Percentiles rank a stretch among this genome's conserved stretches.
phyloP scores from a whole-genome alignment of 37 sponge, comb jelly and placozoan species.

The Petrosia ficiformis region DNA sequence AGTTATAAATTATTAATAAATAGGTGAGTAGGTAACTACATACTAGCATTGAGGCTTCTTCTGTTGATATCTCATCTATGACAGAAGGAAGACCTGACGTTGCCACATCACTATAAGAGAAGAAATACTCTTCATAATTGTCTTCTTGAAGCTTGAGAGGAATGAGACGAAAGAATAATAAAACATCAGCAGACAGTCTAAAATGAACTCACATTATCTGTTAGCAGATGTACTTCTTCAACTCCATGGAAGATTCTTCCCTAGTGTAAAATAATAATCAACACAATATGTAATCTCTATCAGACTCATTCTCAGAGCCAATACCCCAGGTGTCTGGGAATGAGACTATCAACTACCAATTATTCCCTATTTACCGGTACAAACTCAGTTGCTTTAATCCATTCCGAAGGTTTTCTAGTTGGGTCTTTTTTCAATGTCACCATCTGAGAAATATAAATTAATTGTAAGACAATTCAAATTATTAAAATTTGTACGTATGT shows the following conservation, averaged over 20 bases:
- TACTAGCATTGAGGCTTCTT: conserved; percentile 63
- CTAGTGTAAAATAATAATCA: not conserved
- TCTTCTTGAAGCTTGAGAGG: not conserved
- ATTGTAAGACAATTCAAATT: not conserved
- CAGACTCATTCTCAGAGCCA: no score
- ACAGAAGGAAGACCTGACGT: conserved; percentile 8
- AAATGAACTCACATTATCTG: not conserved
- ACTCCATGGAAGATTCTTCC: conserved; percentile 11
- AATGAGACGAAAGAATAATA: no score
- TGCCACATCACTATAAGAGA: conserved; percentile 27
- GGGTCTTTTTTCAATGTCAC: conserved; percentile 49
- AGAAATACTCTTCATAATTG: not conserved
- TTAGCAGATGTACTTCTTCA: not conserved
- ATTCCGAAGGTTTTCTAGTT: conserved; percentile 44
- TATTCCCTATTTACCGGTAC: conserved; percentile 83
- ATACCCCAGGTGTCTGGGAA: no score
- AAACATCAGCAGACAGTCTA: no score
- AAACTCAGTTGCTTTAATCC: conserved; percentile 72
- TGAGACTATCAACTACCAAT: no score
- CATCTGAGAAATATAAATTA: conserved; percentile 3
- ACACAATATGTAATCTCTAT: not conserved
- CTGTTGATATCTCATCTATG: conserved; percentile 53
- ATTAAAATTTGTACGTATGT: not conserved
- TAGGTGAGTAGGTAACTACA: no score
- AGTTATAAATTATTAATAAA: no score